A percentile compares a stretch with the other conserved stretches of the same genome.
phyloP scores from a whole-genome alignment of 2,888 invertebrate genomes.

The Andrena dorsata region DNA sequence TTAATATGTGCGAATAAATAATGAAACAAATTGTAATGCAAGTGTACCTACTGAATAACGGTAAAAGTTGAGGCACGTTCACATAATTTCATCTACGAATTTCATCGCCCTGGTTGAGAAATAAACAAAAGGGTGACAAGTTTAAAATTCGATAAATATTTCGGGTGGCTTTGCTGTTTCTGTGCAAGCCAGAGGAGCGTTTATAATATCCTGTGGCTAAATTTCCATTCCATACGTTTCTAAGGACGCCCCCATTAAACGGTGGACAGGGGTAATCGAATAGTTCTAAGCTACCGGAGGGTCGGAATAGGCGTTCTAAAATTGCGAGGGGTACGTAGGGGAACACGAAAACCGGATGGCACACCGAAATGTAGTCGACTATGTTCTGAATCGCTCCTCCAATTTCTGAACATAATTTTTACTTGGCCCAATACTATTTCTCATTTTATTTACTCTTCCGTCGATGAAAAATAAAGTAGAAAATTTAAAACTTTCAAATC shows the following conservation, averaged over 20 bases:
- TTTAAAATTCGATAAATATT: conserved; percentile 4
- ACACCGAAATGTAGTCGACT: conserved; percentile 80
- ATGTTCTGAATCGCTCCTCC: conserved; percentile 60
- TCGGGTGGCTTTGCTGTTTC: conserved; percentile 22
- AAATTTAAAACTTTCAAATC: neutral
- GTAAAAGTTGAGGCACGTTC: neutral
- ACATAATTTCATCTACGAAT: neutral
- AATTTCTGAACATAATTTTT: conserved; percentile 66
- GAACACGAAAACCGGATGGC: conserved; percentile 82
- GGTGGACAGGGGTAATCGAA: conserved; percentile 76
- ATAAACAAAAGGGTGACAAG: conserved; percentile 1
- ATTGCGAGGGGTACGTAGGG: conserved; percentile 73
- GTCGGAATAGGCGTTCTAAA: conserved; percentile 79
- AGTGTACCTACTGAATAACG: neutral
- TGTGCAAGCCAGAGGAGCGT: conserved; percentile 37
- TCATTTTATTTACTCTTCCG: neutral
- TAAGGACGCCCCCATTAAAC: conserved; percentile 75
- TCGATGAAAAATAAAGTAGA: neutral
- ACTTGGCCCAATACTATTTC: conserved; percentile 26
- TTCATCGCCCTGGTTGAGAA: neutral
- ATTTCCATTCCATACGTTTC: conserved; percentile 70
- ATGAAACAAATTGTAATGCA: neutral
- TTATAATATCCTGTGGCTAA: conserved; percentile 67
- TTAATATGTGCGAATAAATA: neutral
- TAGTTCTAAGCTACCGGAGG: conserved; percentile 75